Evolutionary conservation across 2,888 invertebrate species (phyloP).

Genomic region (Pseudococcus jackbeardsleyi): DNA sequence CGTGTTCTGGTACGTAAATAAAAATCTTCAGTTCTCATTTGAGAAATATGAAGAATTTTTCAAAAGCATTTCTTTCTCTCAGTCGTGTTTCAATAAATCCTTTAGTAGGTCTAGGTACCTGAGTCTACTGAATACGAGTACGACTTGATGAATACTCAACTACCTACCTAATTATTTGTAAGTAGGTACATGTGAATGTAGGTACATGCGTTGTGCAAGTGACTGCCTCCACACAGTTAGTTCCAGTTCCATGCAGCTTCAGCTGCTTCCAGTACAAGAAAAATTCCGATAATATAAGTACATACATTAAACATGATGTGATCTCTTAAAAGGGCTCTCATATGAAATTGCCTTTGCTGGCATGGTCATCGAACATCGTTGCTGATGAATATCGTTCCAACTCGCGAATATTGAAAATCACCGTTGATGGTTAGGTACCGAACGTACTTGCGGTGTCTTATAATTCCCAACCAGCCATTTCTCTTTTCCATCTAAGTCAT

Average conservation of each 20-base stretch:
- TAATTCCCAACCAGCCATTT: not conserved
- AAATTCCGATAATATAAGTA: not conserved
- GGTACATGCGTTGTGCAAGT: too few species aligned
- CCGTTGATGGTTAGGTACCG: not conserved
- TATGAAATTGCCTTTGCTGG: not conserved
- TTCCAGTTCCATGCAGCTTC: not conserved
- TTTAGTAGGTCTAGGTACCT: too few species aligned
- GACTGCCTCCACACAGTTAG: not conserved
- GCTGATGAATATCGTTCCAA: not conserved
- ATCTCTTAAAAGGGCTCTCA: not conserved
- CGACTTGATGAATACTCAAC: too few species aligned
- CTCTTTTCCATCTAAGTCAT: constrained; percentile 24
- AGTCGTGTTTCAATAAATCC: too few species aligned
- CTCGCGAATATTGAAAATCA: not conserved
- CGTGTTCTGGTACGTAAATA: too few species aligned
- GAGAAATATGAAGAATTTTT: too few species aligned
- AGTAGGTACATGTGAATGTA: too few species aligned
- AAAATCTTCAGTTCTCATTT: too few species aligned
- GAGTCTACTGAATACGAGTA: too few species aligned
- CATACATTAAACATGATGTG: not conserved
- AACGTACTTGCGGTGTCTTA: not conserved
- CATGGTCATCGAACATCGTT: not conserved
- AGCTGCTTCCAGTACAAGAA: not conserved
- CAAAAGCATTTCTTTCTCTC: too few species aligned
- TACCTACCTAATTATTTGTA: too few species aligned